Conservation (phyloP, 1,140 invertebrate genomes). For the Drosophila sechellia region DNA sequence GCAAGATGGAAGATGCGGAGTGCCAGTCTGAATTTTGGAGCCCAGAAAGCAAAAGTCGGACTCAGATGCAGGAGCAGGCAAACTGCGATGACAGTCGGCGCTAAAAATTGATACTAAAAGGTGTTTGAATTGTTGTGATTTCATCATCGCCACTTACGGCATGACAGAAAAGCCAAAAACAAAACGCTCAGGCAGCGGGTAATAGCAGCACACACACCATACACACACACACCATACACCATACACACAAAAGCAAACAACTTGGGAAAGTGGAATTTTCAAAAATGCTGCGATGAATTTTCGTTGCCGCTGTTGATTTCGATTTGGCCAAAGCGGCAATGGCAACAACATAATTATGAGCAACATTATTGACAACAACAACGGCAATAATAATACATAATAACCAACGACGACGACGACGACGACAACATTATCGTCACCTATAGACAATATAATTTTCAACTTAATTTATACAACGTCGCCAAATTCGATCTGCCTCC, state of each 20-base stretch:
- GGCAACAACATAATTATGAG: constrained; percentile 77
- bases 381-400: constrained; percentile 62
- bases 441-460: constrained; percentile 81
- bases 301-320: constrained; percentile 33
- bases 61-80: neutral
- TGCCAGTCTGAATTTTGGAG: neutral
- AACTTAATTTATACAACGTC: constrained; percentile 73
- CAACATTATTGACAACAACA: constrained; percentile 50
- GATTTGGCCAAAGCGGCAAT: constrained; percentile 50
- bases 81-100: constrained; percentile 54
- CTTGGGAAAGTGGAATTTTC: constrained; percentile 79
- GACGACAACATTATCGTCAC: constrained; percentile 79
- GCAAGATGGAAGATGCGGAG: neutral
- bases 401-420: constrained; percentile 31
- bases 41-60: neutral
- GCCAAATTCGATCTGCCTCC: constrained; percentile 45
- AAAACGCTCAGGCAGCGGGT: constrained; percentile 34
- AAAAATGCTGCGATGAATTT: constrained; percentile 60
- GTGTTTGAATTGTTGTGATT: constrained; percentile 83
- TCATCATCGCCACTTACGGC: constrained; percentile 80
- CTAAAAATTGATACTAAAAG: constrained; percentile 79
- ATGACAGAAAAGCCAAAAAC: constrained; percentile 76
- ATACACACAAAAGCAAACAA: constrained; percentile 36
- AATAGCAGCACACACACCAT: constrained; percentile 1
- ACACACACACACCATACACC: neutral